Percentiles rank a stretch among this genome's conserved stretches.
phyloP scores from a whole-genome alignment of 2,113 vertebrate species.

The Channa maculata region DNA sequence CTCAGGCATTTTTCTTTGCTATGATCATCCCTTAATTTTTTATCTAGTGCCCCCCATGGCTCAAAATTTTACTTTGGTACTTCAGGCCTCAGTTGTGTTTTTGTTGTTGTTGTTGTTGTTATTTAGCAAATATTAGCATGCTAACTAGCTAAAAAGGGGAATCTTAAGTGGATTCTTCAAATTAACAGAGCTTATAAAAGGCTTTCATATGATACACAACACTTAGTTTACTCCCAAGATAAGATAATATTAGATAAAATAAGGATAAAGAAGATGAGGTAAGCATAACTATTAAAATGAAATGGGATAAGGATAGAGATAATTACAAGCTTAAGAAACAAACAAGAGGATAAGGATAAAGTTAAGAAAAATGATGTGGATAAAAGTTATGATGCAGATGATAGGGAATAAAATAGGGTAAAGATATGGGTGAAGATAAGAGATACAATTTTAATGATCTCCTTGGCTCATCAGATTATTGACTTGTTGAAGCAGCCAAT shows the following conservation, averaged over 20 bases:
- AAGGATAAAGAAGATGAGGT: background rate
- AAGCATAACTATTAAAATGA: background rate
- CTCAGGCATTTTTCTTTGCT: background rate
- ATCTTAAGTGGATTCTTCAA: background rate
- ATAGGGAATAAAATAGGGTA: conserved; percentile 2
- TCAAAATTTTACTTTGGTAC: too few relatives aligned
- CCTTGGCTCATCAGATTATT: background rate
- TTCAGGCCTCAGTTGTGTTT: too few relatives aligned
- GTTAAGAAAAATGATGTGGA: background rate
- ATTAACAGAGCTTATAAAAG: background rate
- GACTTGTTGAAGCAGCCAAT: conserved; percentile 15
- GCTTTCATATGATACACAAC: background rate
- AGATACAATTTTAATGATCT: background rate
- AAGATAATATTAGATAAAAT: background rate
- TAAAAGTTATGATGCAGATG: background rate
- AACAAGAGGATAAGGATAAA: background rate
- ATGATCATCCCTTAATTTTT: background rate
- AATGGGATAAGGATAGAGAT: conserved; percentile 1
- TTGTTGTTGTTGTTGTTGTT: too few relatives aligned
- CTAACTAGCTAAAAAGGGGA: too few relatives aligned
- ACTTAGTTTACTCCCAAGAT: background rate
- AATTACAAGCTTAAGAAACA: too few relatives aligned
- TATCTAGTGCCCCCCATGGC: background rate
- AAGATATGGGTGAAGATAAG: background rate
- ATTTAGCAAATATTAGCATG: too few relatives aligned